These are phyloP conservation scores for Macroteleia sp. DNA, from an alignment of 2,888 invertebrate genomes.

Conservation along the genomic window DNA sequence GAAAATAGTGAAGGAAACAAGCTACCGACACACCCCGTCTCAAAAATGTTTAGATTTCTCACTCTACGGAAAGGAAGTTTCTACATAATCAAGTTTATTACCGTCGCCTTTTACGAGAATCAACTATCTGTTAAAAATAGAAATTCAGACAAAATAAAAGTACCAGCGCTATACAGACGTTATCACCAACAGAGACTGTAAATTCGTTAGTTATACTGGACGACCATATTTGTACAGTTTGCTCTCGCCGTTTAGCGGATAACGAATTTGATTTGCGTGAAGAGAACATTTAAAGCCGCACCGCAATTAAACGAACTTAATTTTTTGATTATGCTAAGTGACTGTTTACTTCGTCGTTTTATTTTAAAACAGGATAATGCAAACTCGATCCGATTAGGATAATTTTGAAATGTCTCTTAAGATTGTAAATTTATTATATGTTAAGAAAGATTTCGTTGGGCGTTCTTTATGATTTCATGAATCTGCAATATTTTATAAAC, in stretches of 20 bases:
- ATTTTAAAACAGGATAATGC: slow-evolving; percentile 11
- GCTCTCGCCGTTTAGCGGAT: slow-evolving; percentile 18
- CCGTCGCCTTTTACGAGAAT: slow-evolving; percentile 33
- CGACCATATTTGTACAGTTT: slow-evolving; percentile 39
- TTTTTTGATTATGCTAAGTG: slow-evolving; percentile 48
- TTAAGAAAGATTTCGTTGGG: too few relatives aligned
- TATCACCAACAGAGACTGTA: slow-evolving; percentile 43
- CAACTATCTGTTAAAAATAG: slow-evolving; percentile 47
- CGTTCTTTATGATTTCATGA: too few relatives aligned
- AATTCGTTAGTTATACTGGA: slow-evolving; percentile 52
- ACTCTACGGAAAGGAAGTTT: slow-evolving; percentile 42
- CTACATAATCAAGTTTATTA: slow-evolving; percentile 55
- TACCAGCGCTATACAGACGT: slow-evolving; percentile 41
- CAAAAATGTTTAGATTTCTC: slow-evolving; percentile 29
- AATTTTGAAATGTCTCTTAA: too few relatives aligned
- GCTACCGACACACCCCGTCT: slow-evolving; percentile 38
- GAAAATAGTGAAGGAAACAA: slow-evolving; percentile 40
- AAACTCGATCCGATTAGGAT: slow-evolving; percentile 44
- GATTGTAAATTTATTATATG: too few relatives aligned
- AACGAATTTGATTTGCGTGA: slow-evolving; percentile 22
- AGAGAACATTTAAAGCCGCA: slow-evolving; percentile 6
- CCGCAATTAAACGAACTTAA: slow-evolving; percentile 9
- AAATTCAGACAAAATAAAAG: slow-evolving; percentile 40
- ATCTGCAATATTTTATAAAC: too few relatives aligned
- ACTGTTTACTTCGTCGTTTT: slow-evolving; percentile 41